phyloP scores from a whole-genome alignment of 2,888 invertebrate genomes.

The Diaperis boleti region DNA sequence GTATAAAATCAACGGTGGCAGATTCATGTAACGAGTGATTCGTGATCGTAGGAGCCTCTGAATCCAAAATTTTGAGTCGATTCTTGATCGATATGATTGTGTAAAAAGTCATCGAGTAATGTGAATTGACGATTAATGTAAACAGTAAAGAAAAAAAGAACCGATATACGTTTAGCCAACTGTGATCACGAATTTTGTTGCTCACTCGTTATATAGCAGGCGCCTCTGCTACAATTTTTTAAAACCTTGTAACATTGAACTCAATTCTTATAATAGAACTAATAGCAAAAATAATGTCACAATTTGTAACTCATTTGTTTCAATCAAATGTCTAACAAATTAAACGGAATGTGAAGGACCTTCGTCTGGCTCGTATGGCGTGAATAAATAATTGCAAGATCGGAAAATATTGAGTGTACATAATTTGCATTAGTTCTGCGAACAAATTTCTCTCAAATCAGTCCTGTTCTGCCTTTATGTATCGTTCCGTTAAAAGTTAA shows the following conservation, averaged over 20 bases:
- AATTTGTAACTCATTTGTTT: slow-evolving; percentile 13
- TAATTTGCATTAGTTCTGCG: slow-evolving; percentile 7
- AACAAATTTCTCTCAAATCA: neutral
- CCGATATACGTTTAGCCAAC: too few species aligned
- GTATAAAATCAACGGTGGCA: too few species aligned
- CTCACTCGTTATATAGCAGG: too few species aligned
- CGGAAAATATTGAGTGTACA: slow-evolving; percentile 14
- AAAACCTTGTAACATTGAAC: neutral
- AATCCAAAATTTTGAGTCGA: too few species aligned
- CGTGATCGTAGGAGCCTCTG: too few species aligned
- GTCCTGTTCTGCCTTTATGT: slow-evolving; percentile 5
- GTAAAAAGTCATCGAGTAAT: too few species aligned
- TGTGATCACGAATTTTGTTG: too few species aligned
- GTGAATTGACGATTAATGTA: too few species aligned
- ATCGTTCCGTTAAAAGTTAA: neutral
- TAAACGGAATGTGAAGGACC: slow-evolving; percentile 28
- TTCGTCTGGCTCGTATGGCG: slow-evolving; percentile 13
- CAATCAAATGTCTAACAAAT: slow-evolving; percentile 19
- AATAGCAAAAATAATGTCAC: neutral
- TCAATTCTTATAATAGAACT: neutral
- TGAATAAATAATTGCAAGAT: slow-evolving; percentile 33
- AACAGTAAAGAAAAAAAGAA: too few species aligned
- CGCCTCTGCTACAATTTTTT: slow-evolving; percentile 10
- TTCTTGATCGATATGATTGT: too few species aligned
- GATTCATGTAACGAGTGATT: too few species aligned